A percentile compares a stretch with the other conserved stretches of the same genome.
Evolutionary conservation across 2,888 invertebrate species (phyloP).

Genomic region (Hypena proboscidalis): DNA sequence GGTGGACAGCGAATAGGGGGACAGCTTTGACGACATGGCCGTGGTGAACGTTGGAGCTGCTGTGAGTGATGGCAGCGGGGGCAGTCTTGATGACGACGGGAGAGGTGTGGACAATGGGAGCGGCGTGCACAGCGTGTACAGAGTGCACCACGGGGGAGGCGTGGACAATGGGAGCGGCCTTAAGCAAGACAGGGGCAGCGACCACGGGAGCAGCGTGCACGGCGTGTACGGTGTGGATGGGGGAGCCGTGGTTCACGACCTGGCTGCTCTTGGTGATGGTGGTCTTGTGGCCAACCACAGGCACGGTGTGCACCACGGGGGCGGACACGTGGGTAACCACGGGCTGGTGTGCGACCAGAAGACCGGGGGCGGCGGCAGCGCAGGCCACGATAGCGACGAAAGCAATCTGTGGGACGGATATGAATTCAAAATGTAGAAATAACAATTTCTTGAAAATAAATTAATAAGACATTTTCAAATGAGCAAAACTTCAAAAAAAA

Average conservation of each 20-base stretch:
- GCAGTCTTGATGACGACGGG: conserved; percentile 71
- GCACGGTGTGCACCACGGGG: conserved; percentile 66
- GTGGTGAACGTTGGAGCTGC: conserved; percentile 72
- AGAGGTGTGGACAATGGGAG: conserved; percentile 61
- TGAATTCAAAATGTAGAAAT: background rate
- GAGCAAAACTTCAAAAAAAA: too few species aligned
- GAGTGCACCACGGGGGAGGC: conserved; percentile 55
- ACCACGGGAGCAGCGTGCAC: conserved; percentile 55
- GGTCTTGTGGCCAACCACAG: conserved; percentile 69
- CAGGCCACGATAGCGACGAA: conserved; percentile 80
- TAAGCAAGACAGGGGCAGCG: conserved; percentile 56
- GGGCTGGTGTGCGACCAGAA: conserved; percentile 66
- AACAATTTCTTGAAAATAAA: conserved; percentile 6
- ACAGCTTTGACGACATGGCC: conserved; percentile 64
- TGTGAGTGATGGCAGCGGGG: conserved; percentile 65
- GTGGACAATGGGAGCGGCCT: conserved; percentile 52
- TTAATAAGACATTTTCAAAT: too few species aligned
- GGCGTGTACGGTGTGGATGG: conserved; percentile 57
- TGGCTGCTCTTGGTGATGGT: conserved; percentile 80
- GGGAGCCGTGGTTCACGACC: conserved; percentile 74
- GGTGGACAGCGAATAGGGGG: conserved; percentile 65
- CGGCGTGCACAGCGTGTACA: conserved; percentile 49
- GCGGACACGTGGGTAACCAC: conserved; percentile 67
- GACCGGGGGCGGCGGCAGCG: conserved; percentile 77
- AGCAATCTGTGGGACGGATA: conserved; percentile 64